Base-by-base conservation (phyloP, 2,113 vertebrate species). In the Tursiops truncatus region DNA sequence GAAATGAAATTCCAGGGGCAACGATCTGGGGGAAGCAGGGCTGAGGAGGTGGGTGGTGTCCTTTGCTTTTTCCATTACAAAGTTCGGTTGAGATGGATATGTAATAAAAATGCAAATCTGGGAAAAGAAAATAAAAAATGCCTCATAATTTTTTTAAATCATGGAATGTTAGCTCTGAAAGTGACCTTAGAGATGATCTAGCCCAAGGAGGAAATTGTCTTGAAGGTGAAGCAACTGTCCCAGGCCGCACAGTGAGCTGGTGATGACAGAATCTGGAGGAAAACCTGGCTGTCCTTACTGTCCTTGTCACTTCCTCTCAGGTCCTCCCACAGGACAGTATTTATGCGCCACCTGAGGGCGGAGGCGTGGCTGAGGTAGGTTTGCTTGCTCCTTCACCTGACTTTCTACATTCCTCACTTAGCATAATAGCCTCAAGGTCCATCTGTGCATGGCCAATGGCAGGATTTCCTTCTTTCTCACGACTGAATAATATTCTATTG, bases 91-190 rank as follows among this genome's bases (percentile, higher is more conserved):
- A 81, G 60, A 74, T 47, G n/a, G 86, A 47, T 38, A 86, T 71
- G 33, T 56, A 77, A 67, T 70, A 91, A 82, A 73, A 87, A 77
- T 47, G 31, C 36, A 92, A 71, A 86, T 58, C 9, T 50, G 17
- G 26, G 47, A 5, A 50, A 73, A 56, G 38, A 85, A 62, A 81
- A 28, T 12, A 33, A 50, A 50, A 90, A 86, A n/a, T 23, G 53
- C 2, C 13, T 62, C 38, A 1, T 38, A 68, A 47, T 88, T 47
- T 84, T 80, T 68, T 68, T n/a, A 80, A 85, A 82, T 60, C 28
- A 23, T 53, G 11, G 25, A 47, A n/a, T 15, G 12, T 85, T 94
- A 92, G 53, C 70, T 26, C 60, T 63, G 10, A 71, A 77, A 62
- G 56, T 89, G 73, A 44, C 36, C 62, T 58, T 53, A 28, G 71